Evolutionary conservation across 2,797 vertebrate species (phyloP).

Genomic region (Falco cherrug): DNA sequence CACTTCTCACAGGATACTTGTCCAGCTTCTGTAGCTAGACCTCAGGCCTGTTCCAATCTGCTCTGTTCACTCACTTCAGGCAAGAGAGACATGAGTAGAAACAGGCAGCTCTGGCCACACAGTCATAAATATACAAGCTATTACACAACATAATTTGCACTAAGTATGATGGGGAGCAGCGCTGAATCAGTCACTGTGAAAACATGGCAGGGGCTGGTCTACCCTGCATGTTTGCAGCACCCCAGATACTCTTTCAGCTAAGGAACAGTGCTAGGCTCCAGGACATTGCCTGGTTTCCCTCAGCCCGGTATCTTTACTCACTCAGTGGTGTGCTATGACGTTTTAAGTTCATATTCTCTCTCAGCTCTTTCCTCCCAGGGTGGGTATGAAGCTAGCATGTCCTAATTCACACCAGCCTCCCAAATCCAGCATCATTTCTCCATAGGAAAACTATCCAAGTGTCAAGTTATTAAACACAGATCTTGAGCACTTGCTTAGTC

Average conservation of each 20-base stretch:
- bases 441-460: neutral
- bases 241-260: neutral
- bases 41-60: neutral
- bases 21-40: neutral
- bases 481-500: neutral
- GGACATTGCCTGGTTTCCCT: neutral
- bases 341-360: neutral
- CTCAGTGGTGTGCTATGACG: accelerated
- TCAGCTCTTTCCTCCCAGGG: neutral
- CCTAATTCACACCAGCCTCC: neutral
- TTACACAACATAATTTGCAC: neutral
- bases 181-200: neutral
- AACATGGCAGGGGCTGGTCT: neutral
- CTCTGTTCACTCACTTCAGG: neutral
- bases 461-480: neutral
- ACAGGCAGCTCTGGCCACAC: neutral
- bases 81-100: neutral
- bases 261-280: neutral
- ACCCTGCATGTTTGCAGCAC: neutral
- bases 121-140: neutral
- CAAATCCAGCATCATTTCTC: neutral
- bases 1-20: neutral
- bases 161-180: neutral
- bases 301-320: neutral
- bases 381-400: neutral